Percentiles rank a stretch among this genome's conserved stretches.
Evolutionary conservation across 2,797 vertebrate species (phyloP).

Genomic region (Varecia variegata): DNA sequence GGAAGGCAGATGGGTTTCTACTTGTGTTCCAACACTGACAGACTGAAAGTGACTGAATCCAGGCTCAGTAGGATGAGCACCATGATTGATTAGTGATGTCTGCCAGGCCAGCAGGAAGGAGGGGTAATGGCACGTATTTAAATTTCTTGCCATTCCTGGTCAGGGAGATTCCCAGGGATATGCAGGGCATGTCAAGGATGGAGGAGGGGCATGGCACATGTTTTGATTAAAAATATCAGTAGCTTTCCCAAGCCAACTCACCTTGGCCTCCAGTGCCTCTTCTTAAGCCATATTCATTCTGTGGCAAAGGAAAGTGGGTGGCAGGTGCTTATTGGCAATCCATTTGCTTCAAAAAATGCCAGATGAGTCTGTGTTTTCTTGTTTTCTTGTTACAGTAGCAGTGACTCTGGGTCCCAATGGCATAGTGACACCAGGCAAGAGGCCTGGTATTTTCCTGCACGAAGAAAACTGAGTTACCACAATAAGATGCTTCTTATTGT

Average conservation of each 20-base stretch:
- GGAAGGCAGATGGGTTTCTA: neutral
- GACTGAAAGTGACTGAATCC: neutral
- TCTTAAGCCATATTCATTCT: neutral
- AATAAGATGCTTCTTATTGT: slow-evolving; percentile 56
- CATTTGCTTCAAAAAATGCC: slow-evolving; percentile 9
- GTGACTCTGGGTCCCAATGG: neutral
- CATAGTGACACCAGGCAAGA: slow-evolving; percentile 63
- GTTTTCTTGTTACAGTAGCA: neutral
- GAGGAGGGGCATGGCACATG: neutral
- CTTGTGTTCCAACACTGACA: neutral
- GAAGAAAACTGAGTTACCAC: slow-evolving; percentile 50
- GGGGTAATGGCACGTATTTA: neutral
- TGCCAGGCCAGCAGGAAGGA: neutral
- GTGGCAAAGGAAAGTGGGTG: neutral
- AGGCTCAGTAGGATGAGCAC: neutral
- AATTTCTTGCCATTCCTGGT: neutral
- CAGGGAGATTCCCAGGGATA: neutral
- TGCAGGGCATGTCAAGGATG: neutral
- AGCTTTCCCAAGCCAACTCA: neutral
- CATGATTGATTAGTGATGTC: neutral
- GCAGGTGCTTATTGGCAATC: neutral
- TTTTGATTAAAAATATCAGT: slow-evolving; percentile 14
- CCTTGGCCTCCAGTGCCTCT: neutral
- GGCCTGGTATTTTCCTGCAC: slow-evolving; percentile 46
- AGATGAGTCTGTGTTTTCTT: neutral